phyloP scores from a whole-genome alignment of 92 coral and sea anemone species.

The Phenganax marumi region DNA sequence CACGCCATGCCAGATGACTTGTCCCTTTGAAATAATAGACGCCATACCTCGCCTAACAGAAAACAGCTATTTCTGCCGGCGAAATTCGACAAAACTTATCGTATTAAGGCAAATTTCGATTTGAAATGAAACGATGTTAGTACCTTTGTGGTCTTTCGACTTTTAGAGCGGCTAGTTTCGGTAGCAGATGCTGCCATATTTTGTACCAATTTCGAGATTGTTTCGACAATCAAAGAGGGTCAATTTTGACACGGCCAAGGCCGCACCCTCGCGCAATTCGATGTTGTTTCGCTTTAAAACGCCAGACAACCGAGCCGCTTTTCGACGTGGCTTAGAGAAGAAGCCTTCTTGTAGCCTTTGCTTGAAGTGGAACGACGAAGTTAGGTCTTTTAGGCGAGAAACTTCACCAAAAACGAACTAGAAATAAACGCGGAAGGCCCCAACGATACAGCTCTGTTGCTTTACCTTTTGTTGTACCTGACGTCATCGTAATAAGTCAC shows the following conservation, averaged over 20 bases:
- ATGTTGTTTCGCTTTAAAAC: slow-evolving; percentile 10
- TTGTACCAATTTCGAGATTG: neutral
- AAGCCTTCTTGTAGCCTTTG: neutral
- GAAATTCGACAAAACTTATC: neutral
- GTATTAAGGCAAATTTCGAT: neutral
- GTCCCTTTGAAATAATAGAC: slow-evolving; percentile 41
- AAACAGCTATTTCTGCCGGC: slow-evolving; percentile 24
- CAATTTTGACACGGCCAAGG: slow-evolving; percentile 10
- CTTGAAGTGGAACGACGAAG: neutral
- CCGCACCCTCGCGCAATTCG: slow-evolving; percentile 44
- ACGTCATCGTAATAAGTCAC: slow-evolving; percentile 30
- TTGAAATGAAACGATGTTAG: neutral
- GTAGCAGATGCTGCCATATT: slow-evolving; percentile 38
- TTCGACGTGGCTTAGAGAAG: slow-evolving; percentile 41
- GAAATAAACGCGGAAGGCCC: slow-evolving; percentile 23
- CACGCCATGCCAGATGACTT: neutral
- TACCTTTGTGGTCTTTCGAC: slow-evolving; percentile 36
- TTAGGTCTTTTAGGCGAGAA: slow-evolving; percentile 9
- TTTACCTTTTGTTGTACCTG: slow-evolving; percentile 25
- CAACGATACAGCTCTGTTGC: neutral
- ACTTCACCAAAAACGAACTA: neutral
- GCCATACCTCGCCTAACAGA: neutral
- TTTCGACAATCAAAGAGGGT: slow-evolving; percentile 17
- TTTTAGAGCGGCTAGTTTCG: slow-evolving; percentile 35
- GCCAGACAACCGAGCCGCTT: neutral